Conservation (phyloP, 2,113 vertebrate species). For the Phylloscopus whistleri region DNA sequence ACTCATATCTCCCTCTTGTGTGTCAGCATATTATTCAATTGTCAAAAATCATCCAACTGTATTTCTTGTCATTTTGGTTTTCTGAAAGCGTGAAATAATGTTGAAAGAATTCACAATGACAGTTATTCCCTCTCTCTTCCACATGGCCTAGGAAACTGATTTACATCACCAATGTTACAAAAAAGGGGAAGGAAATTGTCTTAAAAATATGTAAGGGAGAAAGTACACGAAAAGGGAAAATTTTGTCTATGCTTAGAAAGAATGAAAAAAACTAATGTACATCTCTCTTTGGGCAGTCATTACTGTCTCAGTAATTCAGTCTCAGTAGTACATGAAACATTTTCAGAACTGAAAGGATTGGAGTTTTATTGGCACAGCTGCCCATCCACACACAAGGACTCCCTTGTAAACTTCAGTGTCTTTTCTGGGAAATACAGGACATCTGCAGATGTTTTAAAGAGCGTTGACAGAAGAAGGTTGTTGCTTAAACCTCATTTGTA, state of each 20-base stretch:
- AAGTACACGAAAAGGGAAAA: neutral
- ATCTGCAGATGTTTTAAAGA: conserved; percentile 9
- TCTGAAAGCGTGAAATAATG: neutral
- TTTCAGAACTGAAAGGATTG: neutral
- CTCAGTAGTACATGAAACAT: neutral
- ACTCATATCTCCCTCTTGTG: neutral
- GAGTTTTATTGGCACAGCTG: neutral
- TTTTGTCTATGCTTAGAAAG: neutral
- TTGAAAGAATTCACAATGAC: neutral
- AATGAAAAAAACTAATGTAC: neutral
- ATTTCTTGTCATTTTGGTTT: neutral
- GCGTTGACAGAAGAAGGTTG: neutral
- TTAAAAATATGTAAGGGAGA: neutral
- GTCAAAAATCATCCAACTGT: neutral
- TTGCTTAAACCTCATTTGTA: conserved; percentile 1
- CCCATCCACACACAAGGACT: neutral
- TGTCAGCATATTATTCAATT: neutral
- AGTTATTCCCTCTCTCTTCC: neutral
- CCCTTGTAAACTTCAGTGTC: neutral
- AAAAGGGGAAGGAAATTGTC: neutral
- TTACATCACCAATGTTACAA: neutral
- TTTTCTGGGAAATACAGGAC: neutral
- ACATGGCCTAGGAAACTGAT: neutral
- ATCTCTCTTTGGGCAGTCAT: neutral
- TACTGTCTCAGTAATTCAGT: neutral